phyloP scores from a whole-genome alignment of 1,140 invertebrate genomes.

The Drosophila nikananu region DNA sequence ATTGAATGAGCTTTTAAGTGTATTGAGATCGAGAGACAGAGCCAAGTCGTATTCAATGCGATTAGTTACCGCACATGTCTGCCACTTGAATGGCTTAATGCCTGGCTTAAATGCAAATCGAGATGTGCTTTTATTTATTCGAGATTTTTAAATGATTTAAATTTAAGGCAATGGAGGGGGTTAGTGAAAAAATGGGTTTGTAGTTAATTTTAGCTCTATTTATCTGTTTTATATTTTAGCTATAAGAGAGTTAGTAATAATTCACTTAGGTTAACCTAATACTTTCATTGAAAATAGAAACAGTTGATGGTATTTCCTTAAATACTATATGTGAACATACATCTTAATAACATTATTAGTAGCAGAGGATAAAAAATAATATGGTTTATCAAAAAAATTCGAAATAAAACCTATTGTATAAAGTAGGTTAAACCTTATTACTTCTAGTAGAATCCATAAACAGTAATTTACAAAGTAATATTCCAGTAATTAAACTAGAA shows the following conservation, averaged over 20 bases:
- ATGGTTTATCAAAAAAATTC: too few species aligned
- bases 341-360: too few species aligned
- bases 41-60: slow-evolving; percentile 43
- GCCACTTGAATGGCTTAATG: slow-evolving; percentile 45
- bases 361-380: too few species aligned
- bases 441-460: neutral
- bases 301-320: neutral
- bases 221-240: neutral
- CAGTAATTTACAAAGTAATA: neutral
- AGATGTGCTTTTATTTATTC: neutral
- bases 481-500: neutral
- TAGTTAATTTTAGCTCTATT: neutral
- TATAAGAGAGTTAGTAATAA: too few species aligned
- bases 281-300: neutral
- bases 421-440: neutral
- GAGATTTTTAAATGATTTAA: slow-evolving; percentile 14
- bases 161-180: neutral
- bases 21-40: slow-evolving; percentile 56
- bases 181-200: neutral
- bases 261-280: too few species aligned
- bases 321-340: too few species aligned
- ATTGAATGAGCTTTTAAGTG: slow-evolving; percentile 81
- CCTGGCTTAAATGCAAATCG: slow-evolving; percentile 39
- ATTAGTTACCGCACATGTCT: slow-evolving; percentile 49
- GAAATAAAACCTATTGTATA: neutral